Evolutionary conservation across 1,140 invertebrate genomes (phyloP), one percentile per base, ranked within the genome.

Genomic region (Nilaparvata lugens): DNA sequence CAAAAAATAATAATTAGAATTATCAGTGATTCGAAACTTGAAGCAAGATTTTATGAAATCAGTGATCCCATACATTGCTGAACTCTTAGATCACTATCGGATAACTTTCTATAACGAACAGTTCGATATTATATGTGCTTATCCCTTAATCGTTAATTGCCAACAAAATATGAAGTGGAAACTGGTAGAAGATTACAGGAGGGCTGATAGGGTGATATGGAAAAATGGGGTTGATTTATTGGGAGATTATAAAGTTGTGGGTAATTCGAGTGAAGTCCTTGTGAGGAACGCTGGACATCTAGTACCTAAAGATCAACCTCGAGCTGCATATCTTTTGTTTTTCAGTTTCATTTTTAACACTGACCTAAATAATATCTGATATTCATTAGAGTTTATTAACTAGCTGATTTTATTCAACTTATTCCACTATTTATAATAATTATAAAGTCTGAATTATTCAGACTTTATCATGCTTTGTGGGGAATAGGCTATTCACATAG

Each of bases 11-110:
- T n/a, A n/a, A n/a, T n/a, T n/a, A n/a, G n/a, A n/a, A n/a, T n/a
- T n/a, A n/a, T n/a, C n/a, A 67, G 88, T 91, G 1, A 84, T 90
- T 66, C 65, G 76, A n/a, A 76, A 87, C 71, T 70, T 95, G 4
- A 81, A 83, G 52, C 70, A 77, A 25, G 93, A 96, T 76, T 78
- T 95, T 0, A 90, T 94, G 84, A 79, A 91, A 66, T 89, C 87
- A 0, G 82, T 91, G 19, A 85, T 87, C 42, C 82, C 83, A 1
- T 86, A 84, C 80, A 74, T 95, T 52, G 75, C 80, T 4, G 82
- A 86, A 58, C 72, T 95, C 0, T 61, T 82, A 77, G 65, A 82
- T 68, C 52, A 82, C 58, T 91, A 90, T 66, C 80, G 80, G 70
- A 80, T 87, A 3, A 74, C 88, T 6, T 78, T 88, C 53, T 94